A percentile compares a stretch with the other conserved stretches of the same genome.
phyloP scores from a whole-genome alignment of 1,140 invertebrate genomes.

The Arion vulgaris region DNA sequence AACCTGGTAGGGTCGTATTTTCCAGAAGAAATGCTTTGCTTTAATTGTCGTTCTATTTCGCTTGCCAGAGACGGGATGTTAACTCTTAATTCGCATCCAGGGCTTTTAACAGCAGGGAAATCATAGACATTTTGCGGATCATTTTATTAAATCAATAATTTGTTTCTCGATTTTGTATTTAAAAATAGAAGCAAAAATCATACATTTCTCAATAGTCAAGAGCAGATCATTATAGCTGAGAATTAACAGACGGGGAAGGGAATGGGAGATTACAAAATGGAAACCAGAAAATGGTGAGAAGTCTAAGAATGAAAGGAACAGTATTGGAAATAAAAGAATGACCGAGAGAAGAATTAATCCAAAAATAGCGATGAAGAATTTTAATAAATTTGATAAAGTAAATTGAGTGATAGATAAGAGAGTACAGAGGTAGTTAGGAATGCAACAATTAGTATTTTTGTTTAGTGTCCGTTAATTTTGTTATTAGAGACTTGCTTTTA shows the following conservation, averaged over 20 bases:
- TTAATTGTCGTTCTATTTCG: neutral
- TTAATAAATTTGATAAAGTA: too few species aligned
- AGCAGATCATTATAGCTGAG: neutral
- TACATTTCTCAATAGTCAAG: neutral
- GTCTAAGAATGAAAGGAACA: too few species aligned
- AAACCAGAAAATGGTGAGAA: too few species aligned
- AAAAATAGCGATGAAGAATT: too few species aligned
- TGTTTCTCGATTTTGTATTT: neutral
- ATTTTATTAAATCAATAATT: neutral
- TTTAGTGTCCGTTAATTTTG: too few species aligned
- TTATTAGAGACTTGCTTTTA: too few species aligned
- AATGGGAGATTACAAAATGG: neutral
- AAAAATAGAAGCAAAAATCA: neutral
- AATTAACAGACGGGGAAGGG: neutral
- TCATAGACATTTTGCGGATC: slow-evolving; percentile 1
- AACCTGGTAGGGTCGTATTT: neutral
- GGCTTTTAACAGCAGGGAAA: neutral
- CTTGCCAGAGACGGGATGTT: neutral
- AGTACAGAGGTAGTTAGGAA: too few species aligned
- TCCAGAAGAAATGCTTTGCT: neutral
- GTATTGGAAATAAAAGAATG: too few species aligned
- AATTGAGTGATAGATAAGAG: too few species aligned
- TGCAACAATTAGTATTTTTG: too few species aligned
- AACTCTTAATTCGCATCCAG: neutral
- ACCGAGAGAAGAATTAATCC: too few species aligned